Evolutionary conservation across 2,797 vertebrate species (phyloP).

Genomic region (Holocentrus rufus): DNA sequence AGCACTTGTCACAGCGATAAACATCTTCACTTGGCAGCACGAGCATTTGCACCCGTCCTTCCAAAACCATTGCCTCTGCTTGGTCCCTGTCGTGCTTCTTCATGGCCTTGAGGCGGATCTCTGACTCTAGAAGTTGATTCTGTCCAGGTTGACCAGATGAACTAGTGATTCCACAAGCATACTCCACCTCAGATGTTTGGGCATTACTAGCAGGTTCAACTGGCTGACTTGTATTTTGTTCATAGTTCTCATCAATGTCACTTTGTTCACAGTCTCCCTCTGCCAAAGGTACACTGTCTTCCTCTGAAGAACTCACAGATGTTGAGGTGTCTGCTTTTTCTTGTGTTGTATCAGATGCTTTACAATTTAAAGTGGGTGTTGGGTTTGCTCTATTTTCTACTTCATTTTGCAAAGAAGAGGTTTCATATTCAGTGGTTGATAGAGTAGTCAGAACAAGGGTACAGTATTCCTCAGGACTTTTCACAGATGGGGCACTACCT

Average conservation of each 20-base stretch:
- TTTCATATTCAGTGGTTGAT: constrained; percentile 59
- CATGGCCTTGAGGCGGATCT: constrained; percentile 81
- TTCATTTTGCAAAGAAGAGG: constrained; percentile 14
- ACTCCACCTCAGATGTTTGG: constrained; percentile 14
- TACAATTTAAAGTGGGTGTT: constrained; percentile 13
- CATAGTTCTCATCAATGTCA: constrained; percentile 46
- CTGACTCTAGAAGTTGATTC: constrained; percentile 56
- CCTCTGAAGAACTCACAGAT: constrained; percentile 57
- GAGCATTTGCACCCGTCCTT: constrained; percentile 94
- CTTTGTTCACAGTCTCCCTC: constrained; percentile 55
- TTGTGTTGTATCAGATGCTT: constrained; percentile 5
- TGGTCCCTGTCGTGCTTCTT: constrained; percentile 92
- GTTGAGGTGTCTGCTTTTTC: constrained; percentile 33
- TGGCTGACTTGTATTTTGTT: constrained; percentile 21
- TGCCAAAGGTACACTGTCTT: constrained; percentile 39
- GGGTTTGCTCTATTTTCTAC: constrained; percentile 32
- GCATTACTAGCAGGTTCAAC: constrained; percentile 2
- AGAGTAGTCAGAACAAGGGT: constrained; percentile 76
- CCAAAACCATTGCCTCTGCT: constrained; percentile 89
- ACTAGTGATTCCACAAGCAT: neutral
- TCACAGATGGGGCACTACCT: constrained; percentile 27
- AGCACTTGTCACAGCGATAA: constrained; percentile 86
- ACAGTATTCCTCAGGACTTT: constrained; percentile 70
- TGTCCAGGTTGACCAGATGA: constrained; percentile 12
- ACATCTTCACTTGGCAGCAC: constrained; percentile 84